Evolutionary conservation across 2,797 vertebrate species (phyloP).

Genomic region (Sandelia bainsii): DNA sequence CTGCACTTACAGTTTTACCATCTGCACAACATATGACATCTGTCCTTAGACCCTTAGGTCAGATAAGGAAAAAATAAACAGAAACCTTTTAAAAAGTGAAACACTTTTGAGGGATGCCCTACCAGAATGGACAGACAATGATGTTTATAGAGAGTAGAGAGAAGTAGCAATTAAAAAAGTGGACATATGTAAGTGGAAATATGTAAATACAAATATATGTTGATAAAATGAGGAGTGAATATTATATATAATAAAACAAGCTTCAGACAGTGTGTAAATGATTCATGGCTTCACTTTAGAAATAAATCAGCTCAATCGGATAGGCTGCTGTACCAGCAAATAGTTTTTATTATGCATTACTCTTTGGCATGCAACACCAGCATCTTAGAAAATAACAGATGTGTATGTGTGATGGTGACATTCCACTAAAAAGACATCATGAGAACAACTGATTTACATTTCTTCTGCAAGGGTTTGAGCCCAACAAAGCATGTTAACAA

Average conservation of each 20-base stretch:
- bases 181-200: too few species aligned
- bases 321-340: constrained; percentile 15
- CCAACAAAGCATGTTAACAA: not conserved
- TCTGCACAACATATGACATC: not conserved
- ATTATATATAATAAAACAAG: not conserved
- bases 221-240: not conserved
- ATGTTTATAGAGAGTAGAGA: not conserved
- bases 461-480: constrained; percentile 22
- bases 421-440: constrained; percentile 29
- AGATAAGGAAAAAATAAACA: not conserved
- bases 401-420: constrained; percentile 3
- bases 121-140: not conserved
- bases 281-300: not conserved
- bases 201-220: not conserved
- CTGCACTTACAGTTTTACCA: too few species aligned
- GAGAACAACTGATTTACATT: constrained; percentile 27
- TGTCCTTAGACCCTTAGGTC: not conserved
- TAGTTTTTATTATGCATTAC: constrained; percentile 39
- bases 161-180: not conserved
- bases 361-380: constrained; percentile 58
- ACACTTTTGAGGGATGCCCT: not conserved
- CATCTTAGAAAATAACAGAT: constrained; percentile 29
- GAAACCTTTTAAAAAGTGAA: not conserved
- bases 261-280: not conserved
- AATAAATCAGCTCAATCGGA: constrained; percentile 18